phyloP scores from a whole-genome alignment of 2,888 invertebrate genomes.

The Neuroscelio doddi region DNA sequence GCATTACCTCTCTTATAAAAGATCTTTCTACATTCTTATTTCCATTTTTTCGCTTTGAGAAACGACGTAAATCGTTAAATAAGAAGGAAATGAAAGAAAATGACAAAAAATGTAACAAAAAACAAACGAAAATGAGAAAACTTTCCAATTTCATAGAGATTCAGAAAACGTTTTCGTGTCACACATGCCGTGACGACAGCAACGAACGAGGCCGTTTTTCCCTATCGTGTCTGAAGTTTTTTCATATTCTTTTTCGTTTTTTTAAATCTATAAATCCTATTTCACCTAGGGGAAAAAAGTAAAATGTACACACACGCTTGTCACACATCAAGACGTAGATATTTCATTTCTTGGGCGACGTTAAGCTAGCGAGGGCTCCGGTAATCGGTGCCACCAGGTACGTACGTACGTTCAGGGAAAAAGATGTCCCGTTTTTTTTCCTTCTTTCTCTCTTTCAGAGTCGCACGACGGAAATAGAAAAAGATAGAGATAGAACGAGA shows the following conservation, averaged over 20 bases:
- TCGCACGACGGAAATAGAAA: conserved; percentile 9
- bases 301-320: conserved; percentile 18
- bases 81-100: background rate
- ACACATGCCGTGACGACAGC: conserved; percentile 26
- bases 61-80: background rate
- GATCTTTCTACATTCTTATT: no score
- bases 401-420: conserved; percentile 11
- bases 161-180: conserved; percentile 5
- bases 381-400: conserved; percentile 13
- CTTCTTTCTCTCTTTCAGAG: background rate
- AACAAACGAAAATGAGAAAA: conserved; percentile 31
- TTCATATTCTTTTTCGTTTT: conserved; percentile 6
- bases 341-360: conserved; percentile 33
- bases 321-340: conserved; percentile 38
- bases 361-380: conserved; percentile 20
- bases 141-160: no score
- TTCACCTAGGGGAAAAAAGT: conserved; percentile 40
- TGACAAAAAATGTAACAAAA: no score
- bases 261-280: conserved; percentile 20
- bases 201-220: conserved; percentile 35
- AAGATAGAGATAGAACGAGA: conserved; percentile 6
- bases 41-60: no score
- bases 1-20: no score
- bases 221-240: conserved; percentile 13
- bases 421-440: conserved; percentile 6